These are phyloP conservation scores for Drosophila jambulina DNA, from an alignment of 1,140 invertebrate species.

Conservation along the genomic window DNA sequence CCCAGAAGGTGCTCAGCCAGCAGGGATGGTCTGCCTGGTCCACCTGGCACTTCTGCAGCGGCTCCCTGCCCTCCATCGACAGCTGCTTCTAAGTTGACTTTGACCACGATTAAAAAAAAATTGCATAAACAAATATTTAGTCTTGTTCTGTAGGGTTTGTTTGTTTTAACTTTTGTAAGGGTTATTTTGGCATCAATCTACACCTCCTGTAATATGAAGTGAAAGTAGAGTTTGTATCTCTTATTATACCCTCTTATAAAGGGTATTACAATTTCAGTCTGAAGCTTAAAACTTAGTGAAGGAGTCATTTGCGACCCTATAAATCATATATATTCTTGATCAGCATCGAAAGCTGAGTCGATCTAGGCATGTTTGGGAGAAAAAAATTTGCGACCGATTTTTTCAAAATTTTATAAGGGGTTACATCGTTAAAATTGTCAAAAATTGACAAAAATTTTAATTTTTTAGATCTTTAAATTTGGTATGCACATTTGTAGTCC, in stretches of 20 bases:
- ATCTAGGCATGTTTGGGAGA: too few species aligned
- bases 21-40: slow-evolving; percentile 78
- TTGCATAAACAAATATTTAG: not conserved
- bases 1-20: slow-evolving; percentile 63
- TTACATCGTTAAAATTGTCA: too few species aligned
- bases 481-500: too few species aligned
- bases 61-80: slow-evolving; percentile 2
- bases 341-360: not conserved
- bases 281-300: not conserved
- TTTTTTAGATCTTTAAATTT: too few species aligned
- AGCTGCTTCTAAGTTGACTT: slow-evolving; percentile 48
- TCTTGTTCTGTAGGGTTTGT: not conserved
- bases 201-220: not conserved
- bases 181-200: not conserved
- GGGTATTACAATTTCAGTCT: not conserved
- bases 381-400: too few species aligned
- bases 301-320: not conserved
- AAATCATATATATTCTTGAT: not conserved
- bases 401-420: too few species aligned
- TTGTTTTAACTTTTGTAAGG: not conserved
- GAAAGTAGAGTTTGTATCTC: not conserved
- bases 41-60: slow-evolving; percentile 44
- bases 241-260: not conserved
- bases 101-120: slow-evolving; percentile 18
- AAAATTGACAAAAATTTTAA: too few species aligned